Evolutionary conservation across 1,140 invertebrate genomes (phyloP), one percentile per base, ranked within the genome.

Genomic region (Lysiphlebus fabarum): DNA sequence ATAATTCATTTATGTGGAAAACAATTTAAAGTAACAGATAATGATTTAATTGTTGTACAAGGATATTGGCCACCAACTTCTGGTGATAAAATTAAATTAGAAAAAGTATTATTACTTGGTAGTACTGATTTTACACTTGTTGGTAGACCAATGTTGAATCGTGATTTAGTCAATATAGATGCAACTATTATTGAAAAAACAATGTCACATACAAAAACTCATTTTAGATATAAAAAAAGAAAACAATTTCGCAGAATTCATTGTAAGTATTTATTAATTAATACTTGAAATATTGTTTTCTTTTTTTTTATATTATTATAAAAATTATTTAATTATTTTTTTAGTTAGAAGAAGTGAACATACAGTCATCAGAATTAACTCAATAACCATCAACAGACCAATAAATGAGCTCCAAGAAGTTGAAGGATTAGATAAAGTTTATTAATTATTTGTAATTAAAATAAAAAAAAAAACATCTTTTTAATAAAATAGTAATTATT

Each of bases 151-250:
- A 62, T 96, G 11, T 76, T 96, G 7, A 87, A 90, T 70, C 81
- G 82, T 34, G 87, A 88, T 50, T 72, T 92, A 37, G 90, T 93
- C 0, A 78, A 82, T 50, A 82, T 97, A 1, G 86, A 90, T 62
- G 93, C 90, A 0, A 95, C 92, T 38, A 85, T 97, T 6, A 87
- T 97, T 49, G 93, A 95, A 63, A 96, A 96, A 76, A 92, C 90
- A 1, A 77, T 96, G 1, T 92, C 91, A 1, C 86, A 93, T 65
- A 92, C 88, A 1, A 90, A 89, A 72, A 88, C 87, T 51, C 82
- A 86, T 67, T 93, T 92, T 70, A 83, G 82, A 17, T 87, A 90
- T 71, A 88, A 82, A 66, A 82, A 82, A 64, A 86, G 90, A 73
- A 90, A 92, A 78, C 88, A 91, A 62, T 91, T 82, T 67, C 86